Evolutionary conservation across 2,113 vertebrate species (phyloP).

Genomic region (Tachysurus fulvidraco): DNA sequence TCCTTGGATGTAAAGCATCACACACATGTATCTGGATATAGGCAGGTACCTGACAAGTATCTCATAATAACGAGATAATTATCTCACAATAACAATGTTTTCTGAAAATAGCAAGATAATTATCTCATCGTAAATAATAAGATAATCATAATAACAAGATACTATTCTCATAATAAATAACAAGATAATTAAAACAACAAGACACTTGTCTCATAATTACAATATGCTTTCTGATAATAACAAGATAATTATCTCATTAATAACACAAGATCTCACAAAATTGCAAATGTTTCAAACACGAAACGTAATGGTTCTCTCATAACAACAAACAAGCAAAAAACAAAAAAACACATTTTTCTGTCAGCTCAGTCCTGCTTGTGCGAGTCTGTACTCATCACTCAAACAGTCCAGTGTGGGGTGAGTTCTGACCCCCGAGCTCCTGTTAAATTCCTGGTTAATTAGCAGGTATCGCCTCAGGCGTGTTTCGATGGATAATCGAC

Average conservation of each 20-base stretch:
- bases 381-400: background rate
- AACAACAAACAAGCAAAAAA: background rate
- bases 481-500: conserved; percentile 7
- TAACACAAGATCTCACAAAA: background rate
- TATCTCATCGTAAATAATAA: background rate
- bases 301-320: background rate
- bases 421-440: background rate
- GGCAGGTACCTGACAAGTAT: too few species aligned
- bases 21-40: too few species aligned
- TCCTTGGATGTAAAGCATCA: too few species aligned
- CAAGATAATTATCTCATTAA: background rate
- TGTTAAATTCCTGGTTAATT: background rate
- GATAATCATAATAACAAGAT: background rate
- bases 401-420: background rate
- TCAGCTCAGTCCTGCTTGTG: background rate
- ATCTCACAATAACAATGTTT: background rate
- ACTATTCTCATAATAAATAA: background rate
- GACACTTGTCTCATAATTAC: too few species aligned
- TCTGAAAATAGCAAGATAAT: background rate
- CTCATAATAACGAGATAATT: too few species aligned
- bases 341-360: background rate
- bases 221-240: background rate
- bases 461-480: conserved; percentile 2
- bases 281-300: background rate
- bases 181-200: background rate